phyloP scores from a whole-genome alignment of 2,797 vertebrate species.

The Cossypha niveicapilla region DNA sequence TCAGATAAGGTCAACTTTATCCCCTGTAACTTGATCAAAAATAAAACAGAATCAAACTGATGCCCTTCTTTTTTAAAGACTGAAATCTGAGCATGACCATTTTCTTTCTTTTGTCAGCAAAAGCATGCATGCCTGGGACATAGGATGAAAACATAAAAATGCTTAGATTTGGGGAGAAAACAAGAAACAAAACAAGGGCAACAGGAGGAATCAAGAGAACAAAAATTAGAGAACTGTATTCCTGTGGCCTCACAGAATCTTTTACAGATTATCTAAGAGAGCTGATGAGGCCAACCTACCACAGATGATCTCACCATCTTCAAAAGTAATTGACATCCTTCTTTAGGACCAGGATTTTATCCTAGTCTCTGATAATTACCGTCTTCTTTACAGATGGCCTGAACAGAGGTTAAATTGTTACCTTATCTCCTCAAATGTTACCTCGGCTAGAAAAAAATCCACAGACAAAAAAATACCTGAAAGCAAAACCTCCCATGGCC shows the following conservation, averaged over 20 bases:
- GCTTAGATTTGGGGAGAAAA: neutral
- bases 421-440: neutral
- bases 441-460: neutral
- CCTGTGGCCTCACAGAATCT: neutral
- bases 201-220: neutral
- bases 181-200: neutral
- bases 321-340: neutral
- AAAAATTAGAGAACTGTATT: neutral
- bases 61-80: neutral
- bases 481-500: neutral
- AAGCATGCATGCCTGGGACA: neutral
- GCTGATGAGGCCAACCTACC: neutral
- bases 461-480: neutral
- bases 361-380: neutral
- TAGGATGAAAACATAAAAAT: neutral
- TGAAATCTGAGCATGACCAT: neutral
- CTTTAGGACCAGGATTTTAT: neutral
- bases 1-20: neutral
- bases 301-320: neutral
- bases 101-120: neutral
- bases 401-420: neutral
- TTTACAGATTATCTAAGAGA: neutral
- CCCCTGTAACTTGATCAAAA: neutral
- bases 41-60: constrained; percentile 1
- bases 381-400: neutral